phyloP scores from a whole-genome alignment of 2,797 vertebrate species.

The Melanotaenia trifasciata region DNA sequence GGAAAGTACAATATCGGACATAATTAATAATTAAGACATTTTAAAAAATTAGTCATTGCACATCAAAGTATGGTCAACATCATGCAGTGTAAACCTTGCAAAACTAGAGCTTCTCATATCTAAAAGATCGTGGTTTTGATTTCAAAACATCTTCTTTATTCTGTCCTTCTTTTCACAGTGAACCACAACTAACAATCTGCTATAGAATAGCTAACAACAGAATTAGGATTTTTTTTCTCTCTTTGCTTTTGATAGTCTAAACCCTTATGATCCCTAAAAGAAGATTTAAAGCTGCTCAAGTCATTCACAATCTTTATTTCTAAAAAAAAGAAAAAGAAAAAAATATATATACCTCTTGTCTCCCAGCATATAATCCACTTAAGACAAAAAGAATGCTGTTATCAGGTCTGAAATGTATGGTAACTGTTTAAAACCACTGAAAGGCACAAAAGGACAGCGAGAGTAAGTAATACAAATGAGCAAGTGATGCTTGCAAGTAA shows the following conservation, averaged over 20 bases:
- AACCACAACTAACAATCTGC: neutral
- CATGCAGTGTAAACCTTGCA: neutral
- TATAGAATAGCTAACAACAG: neutral
- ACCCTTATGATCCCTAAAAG: slow-evolving; percentile 34
- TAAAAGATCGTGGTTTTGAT: neutral
- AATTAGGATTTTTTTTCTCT: neutral
- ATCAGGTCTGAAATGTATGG: slow-evolving; percentile 53
- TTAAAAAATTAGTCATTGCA: neutral
- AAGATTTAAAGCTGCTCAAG: slow-evolving; percentile 37
- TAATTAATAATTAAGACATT: neutral
- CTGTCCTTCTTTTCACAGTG: neutral
- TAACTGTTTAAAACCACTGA: slow-evolving; percentile 68
- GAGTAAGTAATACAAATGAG: slow-evolving; percentile 56
- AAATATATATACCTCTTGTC: slow-evolving; percentile 40
- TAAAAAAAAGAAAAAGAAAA: slow-evolving; percentile 9
- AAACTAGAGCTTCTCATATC: neutral
- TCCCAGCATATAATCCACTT: slow-evolving; percentile 38
- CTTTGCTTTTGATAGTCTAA: slow-evolving; percentile 9
- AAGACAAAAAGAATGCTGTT: slow-evolving; percentile 35
- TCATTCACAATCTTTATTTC: slow-evolving; percentile 42
- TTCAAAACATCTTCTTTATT: neutral
- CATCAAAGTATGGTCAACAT: neutral
- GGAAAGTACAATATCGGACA: neutral
- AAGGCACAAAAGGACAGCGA: slow-evolving; percentile 68
- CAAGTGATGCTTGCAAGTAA: slow-evolving; percentile 68